These are phyloP conservation scores for Acrocephalus scirpaceus DNA, from an alignment of 2,797 vertebrate genomes.

Conservation along the genomic window DNA sequence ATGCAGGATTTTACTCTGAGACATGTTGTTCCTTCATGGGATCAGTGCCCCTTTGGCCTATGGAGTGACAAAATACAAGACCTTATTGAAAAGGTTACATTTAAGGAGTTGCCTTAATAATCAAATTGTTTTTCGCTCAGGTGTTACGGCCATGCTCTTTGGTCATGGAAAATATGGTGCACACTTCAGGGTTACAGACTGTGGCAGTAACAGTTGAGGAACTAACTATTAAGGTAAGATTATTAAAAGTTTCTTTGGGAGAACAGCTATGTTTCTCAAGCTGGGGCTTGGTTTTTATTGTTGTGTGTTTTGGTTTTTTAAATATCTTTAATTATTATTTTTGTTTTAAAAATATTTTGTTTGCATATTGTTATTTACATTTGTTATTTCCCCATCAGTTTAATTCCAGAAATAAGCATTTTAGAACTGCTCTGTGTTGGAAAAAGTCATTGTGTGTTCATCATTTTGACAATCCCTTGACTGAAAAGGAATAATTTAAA, in stretches of 20 bases:
- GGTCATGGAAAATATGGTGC: conserved; percentile 81
- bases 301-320: no score
- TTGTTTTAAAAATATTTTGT: not conserved
- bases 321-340: no score
- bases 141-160: conserved; percentile 91
- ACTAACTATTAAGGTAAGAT: conserved; percentile 87
- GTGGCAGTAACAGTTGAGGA: conserved; percentile 85
- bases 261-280: not conserved
- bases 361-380: not conserved
- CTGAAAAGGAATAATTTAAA: not conserved
- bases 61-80: not conserved
- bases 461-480: not conserved
- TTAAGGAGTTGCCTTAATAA: not conserved
- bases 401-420: not conserved
- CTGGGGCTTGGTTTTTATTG: not conserved
- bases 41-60: not conserved
- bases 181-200: conserved; percentile 77
- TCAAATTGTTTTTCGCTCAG: conserved; percentile 68
- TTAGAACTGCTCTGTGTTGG: not conserved
- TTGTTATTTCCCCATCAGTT: not conserved
- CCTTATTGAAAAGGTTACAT: not conserved
- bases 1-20: not conserved
- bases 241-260: conserved; percentile 8
- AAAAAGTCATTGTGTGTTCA: not conserved
- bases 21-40: not conserved